These are phyloP conservation scores for Boloria euphrosyne DNA, from an alignment of 2,888 invertebrate species.

Conservation along the genomic window DNA sequence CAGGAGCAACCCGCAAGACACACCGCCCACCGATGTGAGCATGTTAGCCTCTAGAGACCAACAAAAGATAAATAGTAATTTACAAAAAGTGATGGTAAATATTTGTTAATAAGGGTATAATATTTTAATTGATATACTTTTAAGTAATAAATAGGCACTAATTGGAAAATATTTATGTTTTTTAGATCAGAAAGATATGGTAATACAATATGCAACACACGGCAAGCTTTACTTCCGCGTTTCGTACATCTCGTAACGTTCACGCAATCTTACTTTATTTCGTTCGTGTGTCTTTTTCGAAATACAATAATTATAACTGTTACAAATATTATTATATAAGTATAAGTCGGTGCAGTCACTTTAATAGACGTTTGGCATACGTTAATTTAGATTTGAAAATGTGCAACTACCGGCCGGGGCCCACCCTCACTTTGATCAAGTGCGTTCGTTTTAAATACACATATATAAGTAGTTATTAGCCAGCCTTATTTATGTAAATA, in stretches of 20 bases:
- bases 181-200: conserved; percentile 5
- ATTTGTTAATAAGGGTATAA: background rate
- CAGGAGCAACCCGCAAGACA: too few relatives aligned
- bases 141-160: background rate
- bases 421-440: too few relatives aligned
- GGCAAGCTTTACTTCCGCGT: conserved; percentile 17
- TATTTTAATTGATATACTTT: background rate
- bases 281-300: conserved; percentile 24
- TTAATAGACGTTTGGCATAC: too few relatives aligned
- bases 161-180: conserved; percentile 2
- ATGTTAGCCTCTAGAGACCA: too few relatives aligned
- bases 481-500: too few relatives aligned
- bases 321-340: conserved; percentile 21
- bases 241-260: conserved; percentile 26
- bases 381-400: too few relatives aligned
- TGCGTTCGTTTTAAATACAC: too few relatives aligned
- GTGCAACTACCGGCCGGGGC: too few relatives aligned
- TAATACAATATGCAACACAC: conserved; percentile 5
- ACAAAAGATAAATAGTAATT: too few relatives aligned
- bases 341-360: background rate
- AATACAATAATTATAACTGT: conserved; percentile 22
- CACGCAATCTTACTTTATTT: conserved; percentile 26
- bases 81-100: too few relatives aligned
- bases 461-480: too few relatives aligned
- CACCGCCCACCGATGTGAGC: too few relatives aligned